Conservation (phyloP, 2,888 invertebrate genomes). For the Orchesella flavescens region DNA sequence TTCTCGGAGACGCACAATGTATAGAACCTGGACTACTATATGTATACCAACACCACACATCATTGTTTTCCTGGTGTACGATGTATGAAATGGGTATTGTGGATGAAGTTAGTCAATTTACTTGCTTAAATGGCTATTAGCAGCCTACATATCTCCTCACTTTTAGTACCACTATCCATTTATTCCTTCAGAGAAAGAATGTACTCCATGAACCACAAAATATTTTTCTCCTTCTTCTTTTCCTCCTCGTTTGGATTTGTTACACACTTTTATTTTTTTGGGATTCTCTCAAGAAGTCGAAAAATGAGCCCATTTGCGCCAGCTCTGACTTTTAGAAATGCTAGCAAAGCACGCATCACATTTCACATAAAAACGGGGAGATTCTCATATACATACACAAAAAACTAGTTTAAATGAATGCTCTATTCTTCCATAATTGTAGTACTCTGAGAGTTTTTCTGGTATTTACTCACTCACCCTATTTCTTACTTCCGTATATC, state of each 20-base stretch:
- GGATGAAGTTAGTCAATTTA: conserved; percentile 58
- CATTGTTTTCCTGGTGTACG: background rate
- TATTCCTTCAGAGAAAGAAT: conserved; percentile 5
- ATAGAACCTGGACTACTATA: background rate
- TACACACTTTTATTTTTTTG: too few species aligned
- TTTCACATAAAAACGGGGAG: background rate
- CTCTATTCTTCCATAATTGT: background rate
- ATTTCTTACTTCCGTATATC: background rate
- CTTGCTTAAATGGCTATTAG: conserved; percentile 61
- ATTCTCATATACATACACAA: background rate
- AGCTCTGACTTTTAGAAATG: background rate
- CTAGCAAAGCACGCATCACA: background rate
- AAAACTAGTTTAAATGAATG: conserved; percentile 34
- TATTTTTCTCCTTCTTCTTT: background rate
- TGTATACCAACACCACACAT: too few species aligned
- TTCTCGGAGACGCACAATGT: background rate
- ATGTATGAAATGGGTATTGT: conserved; percentile 15
- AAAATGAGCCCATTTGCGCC: conserved; percentile 16
- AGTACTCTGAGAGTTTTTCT: background rate
- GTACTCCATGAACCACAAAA: conserved; percentile 38
- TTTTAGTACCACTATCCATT: conserved; percentile 9
- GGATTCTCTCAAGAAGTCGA: background rate
- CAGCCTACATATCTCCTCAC: conserved; percentile 25
- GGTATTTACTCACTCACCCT: conserved; percentile 40
- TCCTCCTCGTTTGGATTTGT: too few species aligned